These are phyloP conservation scores for Gallinago undulata DNA, from an alignment of 2,113 vertebrate genomes.

Conservation along the genomic window DNA sequence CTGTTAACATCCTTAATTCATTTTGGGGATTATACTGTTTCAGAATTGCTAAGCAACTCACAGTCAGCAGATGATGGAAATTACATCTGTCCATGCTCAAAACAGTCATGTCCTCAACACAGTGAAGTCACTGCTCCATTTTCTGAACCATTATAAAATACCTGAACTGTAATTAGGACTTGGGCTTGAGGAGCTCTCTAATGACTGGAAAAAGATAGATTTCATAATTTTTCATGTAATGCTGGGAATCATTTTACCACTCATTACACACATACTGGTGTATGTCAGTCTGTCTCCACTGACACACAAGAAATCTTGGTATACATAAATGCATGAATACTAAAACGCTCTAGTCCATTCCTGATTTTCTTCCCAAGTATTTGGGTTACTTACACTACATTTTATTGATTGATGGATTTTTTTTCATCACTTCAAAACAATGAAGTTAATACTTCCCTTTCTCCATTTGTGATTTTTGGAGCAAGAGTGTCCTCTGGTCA, in stretches of 20 bases:
- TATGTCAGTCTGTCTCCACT: background rate
- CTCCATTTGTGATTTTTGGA: background rate
- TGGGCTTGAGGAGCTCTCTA: background rate
- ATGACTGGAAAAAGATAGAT: background rate
- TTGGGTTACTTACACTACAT: background rate
- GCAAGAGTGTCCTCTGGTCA: background rate
- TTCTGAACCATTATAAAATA: background rate
- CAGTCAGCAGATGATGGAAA: conserved; percentile 21
- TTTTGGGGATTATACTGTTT: conserved; percentile 6
- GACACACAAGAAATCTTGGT: background rate
- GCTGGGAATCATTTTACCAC: background rate
- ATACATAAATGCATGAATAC: background rate
- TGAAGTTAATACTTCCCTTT: background rate
- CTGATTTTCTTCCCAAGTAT: background rate
- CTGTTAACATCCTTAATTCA: background rate
- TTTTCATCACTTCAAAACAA: background rate
- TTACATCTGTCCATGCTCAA: background rate
- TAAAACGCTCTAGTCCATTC: background rate
- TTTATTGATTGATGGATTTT: background rate
- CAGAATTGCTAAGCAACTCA: background rate
- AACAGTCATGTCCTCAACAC: background rate
- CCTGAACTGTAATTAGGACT: background rate
- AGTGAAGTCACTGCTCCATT: background rate
- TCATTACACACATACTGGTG: background rate
- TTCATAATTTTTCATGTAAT: background rate